phyloP scores from a whole-genome alignment of 2,797 vertebrate species.

The Notamacropus eugenii region DNA sequence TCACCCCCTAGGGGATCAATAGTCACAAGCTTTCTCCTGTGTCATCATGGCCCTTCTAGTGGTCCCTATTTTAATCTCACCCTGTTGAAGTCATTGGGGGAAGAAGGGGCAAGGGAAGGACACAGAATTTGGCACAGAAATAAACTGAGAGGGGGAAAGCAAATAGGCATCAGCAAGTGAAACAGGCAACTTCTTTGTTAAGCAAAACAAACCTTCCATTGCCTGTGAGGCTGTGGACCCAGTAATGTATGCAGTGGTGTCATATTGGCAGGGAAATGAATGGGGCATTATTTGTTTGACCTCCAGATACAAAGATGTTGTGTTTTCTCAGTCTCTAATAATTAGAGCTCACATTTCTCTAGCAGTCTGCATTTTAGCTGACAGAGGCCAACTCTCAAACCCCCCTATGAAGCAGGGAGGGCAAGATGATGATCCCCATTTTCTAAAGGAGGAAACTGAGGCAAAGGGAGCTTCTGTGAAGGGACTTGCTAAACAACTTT shows the following conservation, averaged over 20 bases:
- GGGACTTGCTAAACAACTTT: neutral
- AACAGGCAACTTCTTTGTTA: neutral
- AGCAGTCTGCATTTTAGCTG: neutral
- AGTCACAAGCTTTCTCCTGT: conserved; percentile 11
- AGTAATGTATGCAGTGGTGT: neutral
- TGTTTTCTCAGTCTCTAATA: neutral
- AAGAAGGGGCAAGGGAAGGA: neutral
- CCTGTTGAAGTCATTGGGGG: neutral
- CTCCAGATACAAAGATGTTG: neutral
- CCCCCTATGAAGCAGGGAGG: neutral
- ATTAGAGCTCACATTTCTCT: neutral
- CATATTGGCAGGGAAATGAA: neutral
- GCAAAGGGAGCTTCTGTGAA: neutral
- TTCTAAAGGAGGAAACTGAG: neutral
- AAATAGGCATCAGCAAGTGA: conserved; percentile 31
- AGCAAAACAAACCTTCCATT: conserved; percentile 7
- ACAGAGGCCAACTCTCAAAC: neutral
- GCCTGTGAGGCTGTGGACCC: neutral
- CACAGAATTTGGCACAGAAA: conserved; percentile 36
- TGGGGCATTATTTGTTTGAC: neutral
- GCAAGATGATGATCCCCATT: neutral
- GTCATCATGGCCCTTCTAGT: neutral
- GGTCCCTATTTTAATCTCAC: conserved; percentile 1
- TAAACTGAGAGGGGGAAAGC: neutral
- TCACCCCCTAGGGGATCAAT: conserved; percentile 22